Evolutionary conservation across 2,888 invertebrate genomes (phyloP).

Genomic region (Gymnoscelis rufifasciata): DNA sequence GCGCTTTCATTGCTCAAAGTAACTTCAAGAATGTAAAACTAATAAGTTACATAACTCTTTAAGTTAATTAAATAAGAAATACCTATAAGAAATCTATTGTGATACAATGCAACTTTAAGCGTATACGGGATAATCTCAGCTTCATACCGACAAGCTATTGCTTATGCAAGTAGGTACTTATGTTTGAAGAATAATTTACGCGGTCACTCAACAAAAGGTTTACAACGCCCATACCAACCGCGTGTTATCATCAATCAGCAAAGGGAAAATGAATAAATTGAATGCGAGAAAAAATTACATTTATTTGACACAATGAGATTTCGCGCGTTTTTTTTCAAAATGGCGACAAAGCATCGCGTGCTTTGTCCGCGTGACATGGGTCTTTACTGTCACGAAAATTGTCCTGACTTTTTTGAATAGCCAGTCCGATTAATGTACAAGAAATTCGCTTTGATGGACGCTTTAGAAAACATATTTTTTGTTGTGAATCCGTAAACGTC

Average conservation of each 20-base stretch:
- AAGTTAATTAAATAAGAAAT: too few species aligned
- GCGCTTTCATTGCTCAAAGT: too few species aligned
- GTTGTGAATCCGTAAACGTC: slow-evolving; percentile 37
- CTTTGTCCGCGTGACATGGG: slow-evolving; percentile 72
- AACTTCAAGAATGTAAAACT: too few species aligned
- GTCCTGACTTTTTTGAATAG: slow-evolving; percentile 62
- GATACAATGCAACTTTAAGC: too few species aligned
- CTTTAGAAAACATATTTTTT: slow-evolving; percentile 56
- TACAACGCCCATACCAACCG: neutral
- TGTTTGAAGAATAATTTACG: neutral
- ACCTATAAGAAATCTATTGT: too few species aligned
- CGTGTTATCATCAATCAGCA: slow-evolving; percentile 19
- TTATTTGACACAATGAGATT: slow-evolving; percentile 57
- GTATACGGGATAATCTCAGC: too few species aligned
- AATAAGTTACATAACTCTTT: too few species aligned
- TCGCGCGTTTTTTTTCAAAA: slow-evolving; percentile 50
- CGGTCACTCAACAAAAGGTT: neutral
- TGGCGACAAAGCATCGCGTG: slow-evolving; percentile 50
- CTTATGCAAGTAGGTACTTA: too few species aligned
- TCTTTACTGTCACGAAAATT: slow-evolving; percentile 53
- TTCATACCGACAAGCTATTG: too few species aligned
- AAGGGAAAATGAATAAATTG: slow-evolving; percentile 25
- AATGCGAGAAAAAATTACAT: slow-evolving; percentile 42
- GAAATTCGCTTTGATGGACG: slow-evolving; percentile 68
- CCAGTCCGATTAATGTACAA: slow-evolving; percentile 58